These are phyloP conservation scores for Cephus cinctus DNA, from an alignment of 1,140 invertebrate genomes.

Conservation along the genomic window DNA sequence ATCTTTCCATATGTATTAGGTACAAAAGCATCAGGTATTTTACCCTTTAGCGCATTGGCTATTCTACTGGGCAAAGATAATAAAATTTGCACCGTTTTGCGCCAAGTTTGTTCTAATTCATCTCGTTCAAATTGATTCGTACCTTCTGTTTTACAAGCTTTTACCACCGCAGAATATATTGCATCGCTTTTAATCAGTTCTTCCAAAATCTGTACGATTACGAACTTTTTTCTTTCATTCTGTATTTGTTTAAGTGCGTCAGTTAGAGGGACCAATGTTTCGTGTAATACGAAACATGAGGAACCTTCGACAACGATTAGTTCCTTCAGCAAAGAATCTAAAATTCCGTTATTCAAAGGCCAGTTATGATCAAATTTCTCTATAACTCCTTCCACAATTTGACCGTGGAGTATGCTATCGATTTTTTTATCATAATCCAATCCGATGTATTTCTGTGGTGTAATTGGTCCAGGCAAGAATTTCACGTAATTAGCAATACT, in stretches of 20 bases:
- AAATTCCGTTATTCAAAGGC: conserved; percentile 44
- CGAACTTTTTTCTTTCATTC: conserved; percentile 31
- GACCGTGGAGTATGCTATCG: conserved; percentile 46
- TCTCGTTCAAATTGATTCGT: conserved; percentile 24
- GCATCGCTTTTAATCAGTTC: conserved; percentile 60
- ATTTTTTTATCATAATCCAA: conserved; percentile 47
- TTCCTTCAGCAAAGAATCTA: conserved; percentile 41
- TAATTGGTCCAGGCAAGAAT: conserved; percentile 63
- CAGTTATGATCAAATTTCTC: conserved; percentile 58
- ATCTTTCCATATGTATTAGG: conserved; percentile 60
- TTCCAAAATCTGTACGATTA: conserved; percentile 51
- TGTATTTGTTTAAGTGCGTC: conserved; percentile 51
- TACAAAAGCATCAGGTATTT: conserved; percentile 61
- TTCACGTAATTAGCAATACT: conserved; percentile 31
- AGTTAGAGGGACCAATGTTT: conserved; percentile 53
- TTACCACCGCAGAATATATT: conserved; percentile 55
- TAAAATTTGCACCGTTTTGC: conserved; percentile 61
- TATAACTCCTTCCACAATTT: conserved; percentile 50
- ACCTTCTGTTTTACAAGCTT: conserved; percentile 30
- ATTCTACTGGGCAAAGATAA: conserved; percentile 66
- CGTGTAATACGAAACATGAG: conserved; percentile 51
- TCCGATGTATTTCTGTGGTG: conserved; percentile 60
- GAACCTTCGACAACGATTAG: conserved; percentile 59
- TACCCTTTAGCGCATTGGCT: conserved; percentile 62
- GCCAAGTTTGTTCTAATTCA: conserved; percentile 49